Evolutionary conservation across 2,888 invertebrate genomes (phyloP), one percentile per base, ranked within the genome.

Genomic region (Aleiodes testaceus): DNA sequence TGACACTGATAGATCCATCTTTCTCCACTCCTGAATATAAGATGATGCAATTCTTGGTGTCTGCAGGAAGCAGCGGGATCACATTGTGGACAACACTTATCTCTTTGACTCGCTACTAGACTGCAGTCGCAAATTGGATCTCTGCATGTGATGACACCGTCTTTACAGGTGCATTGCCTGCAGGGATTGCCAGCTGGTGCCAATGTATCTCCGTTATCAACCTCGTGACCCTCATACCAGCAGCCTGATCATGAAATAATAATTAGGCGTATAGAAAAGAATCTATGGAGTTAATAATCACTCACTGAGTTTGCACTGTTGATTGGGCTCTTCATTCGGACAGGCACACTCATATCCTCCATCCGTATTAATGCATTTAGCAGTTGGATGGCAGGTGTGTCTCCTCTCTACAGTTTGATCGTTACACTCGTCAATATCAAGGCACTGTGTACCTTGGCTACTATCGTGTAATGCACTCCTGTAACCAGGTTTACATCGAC

Each of bases 1-100:
- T 95, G 95, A 88, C 97, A 97, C 88, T 96, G 94, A 89, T 95
- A 95, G 79, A 94, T 93, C 96, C 97, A 97, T 81, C 92, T 91
- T 86, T 96, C 94, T 67, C 95, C 95, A 85, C 93, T 94, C 86
- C 91, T 91, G 87, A 94, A 93, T 81, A 92, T 90, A 75, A 94
- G 92, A 86, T 93, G 92, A 79, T 91, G 90, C 82, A 94, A 90
- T 87, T 95, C 94, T 87, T 95, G 95, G 88, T 95, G 95, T 75
- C 90, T 91, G 87, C 95, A 95, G 79, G 92, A 92, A 82, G 91
- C 91, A 76, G 90, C 90, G 65, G 92, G 89, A 87, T 94, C 93
- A 88, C 95, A 96, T 87, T 94, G 93, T 59, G 94, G 94, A 87
- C 95, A 96, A 88, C 95, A 96, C 75, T 90, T 88, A 79, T 91